Conservation (phyloP, 2,888 invertebrate species). For the Palloptera scutellata region DNA sequence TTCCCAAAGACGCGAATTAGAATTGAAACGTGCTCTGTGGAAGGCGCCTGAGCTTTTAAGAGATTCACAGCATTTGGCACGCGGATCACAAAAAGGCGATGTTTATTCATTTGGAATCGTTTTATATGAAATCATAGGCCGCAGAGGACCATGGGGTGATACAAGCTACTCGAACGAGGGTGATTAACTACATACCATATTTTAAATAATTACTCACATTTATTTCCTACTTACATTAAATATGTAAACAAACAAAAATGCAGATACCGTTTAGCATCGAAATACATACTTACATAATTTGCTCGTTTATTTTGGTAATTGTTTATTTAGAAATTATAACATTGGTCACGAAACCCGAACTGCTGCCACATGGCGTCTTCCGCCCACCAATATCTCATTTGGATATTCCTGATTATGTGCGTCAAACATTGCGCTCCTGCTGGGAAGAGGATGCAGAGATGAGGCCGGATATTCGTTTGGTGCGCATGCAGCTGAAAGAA, state of each 20-base stretch:
- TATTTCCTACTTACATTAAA: not conserved
- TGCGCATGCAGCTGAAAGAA: constrained; percentile 79
- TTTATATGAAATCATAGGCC: constrained; percentile 82
- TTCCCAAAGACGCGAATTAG: constrained; percentile 57
- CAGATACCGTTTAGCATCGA: not conserved
- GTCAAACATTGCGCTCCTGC: constrained; percentile 77
- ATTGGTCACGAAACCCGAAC: constrained; percentile 67
- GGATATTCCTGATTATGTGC: constrained; percentile 77
- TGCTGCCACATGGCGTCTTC: constrained; percentile 63
- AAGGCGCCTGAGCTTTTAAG: constrained; percentile 79
- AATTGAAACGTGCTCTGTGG: constrained; percentile 71
- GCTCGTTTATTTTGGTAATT: constrained; percentile 10
- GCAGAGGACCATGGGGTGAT: constrained; percentile 83
- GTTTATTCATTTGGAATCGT: constrained; percentile 86
- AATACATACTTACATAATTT: not conserved
- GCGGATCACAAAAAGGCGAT: constrained; percentile 87
- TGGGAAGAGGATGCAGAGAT: constrained; percentile 83
- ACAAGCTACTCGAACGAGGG: constrained; percentile 71
- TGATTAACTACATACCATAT: constrained; percentile 50
- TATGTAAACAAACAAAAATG: not conserved
- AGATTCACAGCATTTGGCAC: constrained; percentile 67
- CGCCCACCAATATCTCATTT: constrained; percentile 75
- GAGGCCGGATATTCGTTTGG: constrained; percentile 78
- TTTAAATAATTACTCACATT: not conserved
- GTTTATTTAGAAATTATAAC: constrained; percentile 68